phyloP scores from a whole-genome alignment of 2,113 vertebrate species.

The Diadophis punctatus region DNA sequence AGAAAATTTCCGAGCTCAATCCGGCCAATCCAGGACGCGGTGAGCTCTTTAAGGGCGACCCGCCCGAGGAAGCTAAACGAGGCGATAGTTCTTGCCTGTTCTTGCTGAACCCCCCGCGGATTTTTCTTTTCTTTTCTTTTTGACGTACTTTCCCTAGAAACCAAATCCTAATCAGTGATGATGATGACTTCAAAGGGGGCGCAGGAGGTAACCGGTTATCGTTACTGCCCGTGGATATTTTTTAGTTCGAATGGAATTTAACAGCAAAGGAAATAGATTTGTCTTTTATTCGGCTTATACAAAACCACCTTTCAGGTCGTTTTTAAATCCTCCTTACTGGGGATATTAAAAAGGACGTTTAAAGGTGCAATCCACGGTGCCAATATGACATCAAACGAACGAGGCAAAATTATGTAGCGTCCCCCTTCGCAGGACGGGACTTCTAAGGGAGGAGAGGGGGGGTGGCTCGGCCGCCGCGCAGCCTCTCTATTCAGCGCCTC shows the following conservation, averaged over 20 bases:
- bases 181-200: background rate
- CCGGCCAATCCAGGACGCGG: background rate
- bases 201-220: constrained; percentile 31
- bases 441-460: background rate
- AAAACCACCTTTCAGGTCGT: background rate
- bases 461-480: background rate
- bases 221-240: constrained; percentile 50
- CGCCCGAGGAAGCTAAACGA: background rate
- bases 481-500: background rate
- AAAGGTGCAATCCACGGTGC: background rate
- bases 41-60: background rate
- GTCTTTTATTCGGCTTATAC: background rate
- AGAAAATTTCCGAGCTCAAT: background rate
- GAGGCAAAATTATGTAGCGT: background rate
- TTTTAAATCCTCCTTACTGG: too few species aligned
- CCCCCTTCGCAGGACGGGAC: background rate
- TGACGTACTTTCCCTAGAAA: constrained; percentile 70
- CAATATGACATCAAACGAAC: background rate
- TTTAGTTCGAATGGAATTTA: background rate
- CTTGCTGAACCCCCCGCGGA: too few species aligned
- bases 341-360: background rate
- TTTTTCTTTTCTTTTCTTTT: too few species aligned
- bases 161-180: constrained; percentile 34
- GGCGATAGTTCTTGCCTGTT: background rate
- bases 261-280: background rate